Conservation (phyloP, 2,797 vertebrate genomes). For the Falco peregrinus region DNA sequence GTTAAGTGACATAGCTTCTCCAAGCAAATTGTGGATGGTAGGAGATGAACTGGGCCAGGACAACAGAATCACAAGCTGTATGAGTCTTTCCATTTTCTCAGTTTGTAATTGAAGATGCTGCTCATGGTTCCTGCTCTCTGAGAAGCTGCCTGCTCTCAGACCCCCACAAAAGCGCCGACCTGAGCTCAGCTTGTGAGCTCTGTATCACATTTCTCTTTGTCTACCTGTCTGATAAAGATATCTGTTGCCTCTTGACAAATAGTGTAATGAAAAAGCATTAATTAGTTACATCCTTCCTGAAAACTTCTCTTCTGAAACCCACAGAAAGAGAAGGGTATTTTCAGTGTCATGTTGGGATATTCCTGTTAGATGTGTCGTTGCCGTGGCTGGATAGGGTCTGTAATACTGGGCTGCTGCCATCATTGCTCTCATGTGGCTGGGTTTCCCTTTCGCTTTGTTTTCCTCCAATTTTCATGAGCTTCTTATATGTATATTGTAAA, state of each 20-base stretch:
- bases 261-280: neutral
- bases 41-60: neutral
- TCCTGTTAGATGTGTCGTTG: neutral
- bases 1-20: neutral
- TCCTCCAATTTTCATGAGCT: neutral
- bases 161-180: rapidly evolving
- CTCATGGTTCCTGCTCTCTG: neutral
- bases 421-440: neutral
- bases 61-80: neutral
- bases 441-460: neutral
- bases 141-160: neutral
- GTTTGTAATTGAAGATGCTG: neutral
- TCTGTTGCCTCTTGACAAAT: neutral
- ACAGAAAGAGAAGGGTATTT: neutral
- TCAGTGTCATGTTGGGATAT: neutral
- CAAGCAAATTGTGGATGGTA: rapidly evolving
- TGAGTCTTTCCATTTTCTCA: neutral
- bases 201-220: neutral
- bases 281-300: neutral
- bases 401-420: neutral
- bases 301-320: neutral
- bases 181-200: neutral
- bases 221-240: neutral
- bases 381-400: neutral
- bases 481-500: neutral